Percentiles rank a stretch among this genome's conserved stretches.
Conservation (phyloP, 2,113 vertebrate genomes). For the Leptocoma aspasia region DNA sequence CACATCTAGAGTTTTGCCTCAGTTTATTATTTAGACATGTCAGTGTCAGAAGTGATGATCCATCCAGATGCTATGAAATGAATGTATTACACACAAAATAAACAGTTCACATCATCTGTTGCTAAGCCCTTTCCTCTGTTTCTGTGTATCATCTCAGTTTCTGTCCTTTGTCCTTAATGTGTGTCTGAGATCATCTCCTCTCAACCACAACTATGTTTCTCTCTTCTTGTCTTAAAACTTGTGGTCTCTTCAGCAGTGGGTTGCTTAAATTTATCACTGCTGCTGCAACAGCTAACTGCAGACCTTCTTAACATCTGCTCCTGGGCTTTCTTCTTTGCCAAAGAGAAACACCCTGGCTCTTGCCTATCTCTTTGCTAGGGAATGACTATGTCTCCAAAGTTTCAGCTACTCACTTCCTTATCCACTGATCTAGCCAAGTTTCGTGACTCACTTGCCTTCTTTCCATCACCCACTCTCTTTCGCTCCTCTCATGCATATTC, state of each 20-base stretch:
- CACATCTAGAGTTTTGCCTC: background rate
- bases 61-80: background rate
- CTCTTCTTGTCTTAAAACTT: background rate
- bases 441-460: constrained; percentile 45
- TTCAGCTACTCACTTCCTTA: constrained; percentile 33
- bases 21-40: background rate
- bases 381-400: background rate
- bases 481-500: constrained; percentile 31
- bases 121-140: background rate
- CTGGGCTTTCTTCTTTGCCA: constrained; percentile 3
- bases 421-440: constrained; percentile 33
- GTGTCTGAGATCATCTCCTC: background rate
- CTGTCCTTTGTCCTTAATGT: background rate
- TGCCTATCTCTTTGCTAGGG: background rate
- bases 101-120: background rate
- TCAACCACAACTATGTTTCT: background rate
- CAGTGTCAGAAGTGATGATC: background rate
- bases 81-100: background rate
- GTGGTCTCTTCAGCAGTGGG: background rate
- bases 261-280: background rate
- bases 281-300: background rate
- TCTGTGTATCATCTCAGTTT: background rate
- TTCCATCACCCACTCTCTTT: constrained; percentile 49
- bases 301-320: background rate
- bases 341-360: constrained; percentile 2